These are phyloP conservation scores for Sycon ciliatum DNA, from an alignment of 37 sponge, comb jelly and placozoan species.

Conservation along the genomic window DNA sequence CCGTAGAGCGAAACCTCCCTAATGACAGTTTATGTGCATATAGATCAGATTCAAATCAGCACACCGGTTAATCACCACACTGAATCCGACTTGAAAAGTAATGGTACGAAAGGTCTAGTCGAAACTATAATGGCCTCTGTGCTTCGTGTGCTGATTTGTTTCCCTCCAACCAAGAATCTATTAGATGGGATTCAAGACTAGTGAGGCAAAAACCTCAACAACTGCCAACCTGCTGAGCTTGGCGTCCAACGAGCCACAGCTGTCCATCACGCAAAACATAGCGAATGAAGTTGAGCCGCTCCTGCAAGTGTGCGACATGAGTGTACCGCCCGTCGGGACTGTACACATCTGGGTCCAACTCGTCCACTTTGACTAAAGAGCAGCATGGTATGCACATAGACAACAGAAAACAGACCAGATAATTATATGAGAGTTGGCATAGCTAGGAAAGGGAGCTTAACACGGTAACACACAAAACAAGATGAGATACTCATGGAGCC, in stretches of 20 bases:
- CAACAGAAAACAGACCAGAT: too few species aligned
- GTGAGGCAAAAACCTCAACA: not conserved
- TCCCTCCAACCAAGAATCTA: too few species aligned
- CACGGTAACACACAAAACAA: not conserved
- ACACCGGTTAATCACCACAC: too few species aligned
- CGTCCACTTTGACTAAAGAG: too few species aligned
- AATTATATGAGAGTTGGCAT: not conserved
- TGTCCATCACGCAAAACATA: conserved; percentile 74
- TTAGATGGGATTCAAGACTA: not conserved
- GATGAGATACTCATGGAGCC: conserved; percentile 13
- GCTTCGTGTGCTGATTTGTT: too few species aligned
- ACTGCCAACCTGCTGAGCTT: conserved; percentile 46
- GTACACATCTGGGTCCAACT: conserved; percentile 46
- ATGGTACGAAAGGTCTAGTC: too few species aligned
- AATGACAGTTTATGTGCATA: too few species aligned
- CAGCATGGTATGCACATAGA: too few species aligned
- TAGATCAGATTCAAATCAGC: too few species aligned
- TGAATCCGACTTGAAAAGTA: too few species aligned
- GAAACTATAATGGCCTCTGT: too few species aligned
- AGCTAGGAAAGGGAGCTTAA: not conserved
- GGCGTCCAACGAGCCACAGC: conserved; percentile 64
- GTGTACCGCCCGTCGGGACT: conserved; percentile 55
- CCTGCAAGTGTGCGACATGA: conserved; percentile 49
- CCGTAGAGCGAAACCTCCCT: too few species aligned
- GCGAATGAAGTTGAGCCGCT: conserved; percentile 57